Base-by-base conservation (phyloP, 2,797 vertebrate species). In the Hypotaenidia okinawae region DNA sequence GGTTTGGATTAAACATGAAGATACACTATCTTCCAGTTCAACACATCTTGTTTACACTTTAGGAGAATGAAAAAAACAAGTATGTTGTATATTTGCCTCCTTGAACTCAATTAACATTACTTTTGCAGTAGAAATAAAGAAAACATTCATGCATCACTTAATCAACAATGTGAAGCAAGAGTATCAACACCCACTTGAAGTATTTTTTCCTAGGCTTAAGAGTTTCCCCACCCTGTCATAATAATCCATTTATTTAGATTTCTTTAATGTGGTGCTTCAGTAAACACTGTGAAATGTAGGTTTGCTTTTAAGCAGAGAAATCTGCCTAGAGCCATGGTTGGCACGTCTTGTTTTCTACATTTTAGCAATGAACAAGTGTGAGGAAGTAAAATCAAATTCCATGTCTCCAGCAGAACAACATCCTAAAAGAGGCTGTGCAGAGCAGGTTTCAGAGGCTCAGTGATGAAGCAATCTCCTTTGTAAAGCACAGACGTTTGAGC, bases 1-100 rank as follows among this genome's bases (percentile, higher is more conserved):
- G 45, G 64, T 87, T 87, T 52, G n/a, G 59, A 75, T 88, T 93
- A 62, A 96, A 89, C 19, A 21, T 35, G 55, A 95, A 90, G 77
- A 85, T 68, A 59, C 11, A 16, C 16, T 63, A 63, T 52, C 68
- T 94, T 87, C 32, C 74, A 63, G 6, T 52, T 39, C 45, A 90
- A 52, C 35, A 33, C n/a, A 62, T 76, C n/a, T 84, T 82, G 57
- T 37, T 95, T 80, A 19, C 47, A 52, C 19, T 78, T 68, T 11
- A 28, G 55, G 25, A 84, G 41, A 83, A 84, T 24, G 28, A 54
- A 85, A 85, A 41, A 33, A 91, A 24, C 59, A 57, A 11, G 62
- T 14, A 35, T 19, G 52, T 1, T 32, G 45, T 58, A 2, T 37
- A n/a, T 21, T 68, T 90, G 11, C 30, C 47, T 92, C 61, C 76